Base-by-base conservation (phyloP, 2,113 vertebrate genomes). In the Plecturocebus donacophilus region DNA sequence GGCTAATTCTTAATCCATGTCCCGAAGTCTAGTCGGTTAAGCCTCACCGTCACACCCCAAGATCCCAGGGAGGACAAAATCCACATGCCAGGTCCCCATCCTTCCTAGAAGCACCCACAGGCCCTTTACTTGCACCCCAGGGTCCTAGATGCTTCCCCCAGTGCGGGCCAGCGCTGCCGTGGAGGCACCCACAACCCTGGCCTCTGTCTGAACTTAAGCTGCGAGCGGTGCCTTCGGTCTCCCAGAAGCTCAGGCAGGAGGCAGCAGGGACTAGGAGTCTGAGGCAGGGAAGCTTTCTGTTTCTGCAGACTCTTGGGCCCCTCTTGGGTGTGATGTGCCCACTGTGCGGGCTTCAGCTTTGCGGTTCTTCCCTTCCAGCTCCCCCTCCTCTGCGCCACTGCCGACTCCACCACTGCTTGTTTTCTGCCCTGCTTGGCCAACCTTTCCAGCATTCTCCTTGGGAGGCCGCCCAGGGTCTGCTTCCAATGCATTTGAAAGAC, bases 391-490 rank as follows among this genome's bases (percentile, higher is more conserved):
- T 75, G 32, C 87, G 49, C 89, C 2, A n/a, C 58, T 77, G 47
- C 94, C 77, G 90, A 35, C 76, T n/a, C 93, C 32, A 8, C 82
- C 91, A 85, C 64, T 14, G 40, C 90, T 97, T 92, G 96, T 96
- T 93, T 93, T 91, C 91, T 66, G 77, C 56, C 80, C 42, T 3
- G 75, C 83, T 96, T 98, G 96, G 87, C 97, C 56, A 95, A 97
- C 95, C 95, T 97, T 97, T 81, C 88, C 83, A 49, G 87, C 19
- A 32, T 80, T 90, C 79, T 97, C 64, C 94, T 94, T 93, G 97
- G 97, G 89, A 95, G 71, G 45, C 1, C 2, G 87, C 96, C 96
- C 93, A 52, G 87, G 70, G 95, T 87, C 79, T 8, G 49, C 80
- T 87, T 88, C 96, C 98, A 98, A 73, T 40, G 20, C 71, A 42